Evolutionary conservation across 2,797 vertebrate species (phyloP), one percentile per base, ranked within the genome.

Genomic region (Enteromius mattozi): DNA sequence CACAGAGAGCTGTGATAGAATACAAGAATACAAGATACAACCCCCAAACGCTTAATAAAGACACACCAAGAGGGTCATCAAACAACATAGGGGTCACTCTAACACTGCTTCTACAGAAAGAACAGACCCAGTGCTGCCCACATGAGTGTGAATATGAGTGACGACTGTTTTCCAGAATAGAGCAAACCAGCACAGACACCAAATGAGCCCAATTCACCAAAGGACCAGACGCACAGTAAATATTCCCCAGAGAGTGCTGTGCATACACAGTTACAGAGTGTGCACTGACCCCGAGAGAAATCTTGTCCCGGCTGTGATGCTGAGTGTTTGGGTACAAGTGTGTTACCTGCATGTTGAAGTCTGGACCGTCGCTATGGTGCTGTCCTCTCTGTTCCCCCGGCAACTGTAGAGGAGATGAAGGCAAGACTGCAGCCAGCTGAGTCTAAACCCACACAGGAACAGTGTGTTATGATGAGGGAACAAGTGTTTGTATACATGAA

Each of bases 291-390:
- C 33, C 6, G 5, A 12, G 42, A 78, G 27, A 24, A 45, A 71
- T 78, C 24, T 21, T 1, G 17, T 75, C 21, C 45, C 13, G 9
- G 9, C 14, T 65, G 69, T 27, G 12, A 63, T n/a, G 49, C 16
- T 24, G 40, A 59, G 19, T 71, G 49, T 69, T 24, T 83, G 42
- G 47, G 47, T 66, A 10, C 3, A 13, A 42, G 69, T 59, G 12
- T 54, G 37, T 82, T 94, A 95, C 95, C 94, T 96, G 96, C 84
- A 93, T 81, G 90, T 94, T 96, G 80, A 92, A 92, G 78, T 95
- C 96, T 0, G 92, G 93, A 80, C 93, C 95, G 3, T 97, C 96
- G 47, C 92, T 94, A 2, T 94, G 94, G 82, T 91, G 94, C 45
- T 94, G 96, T 24, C 92, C 94, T 61, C 94, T 92, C 85, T 92